phyloP scores from a whole-genome alignment of 2,113 vertebrate species.

The Eurystomus gularis region DNA sequence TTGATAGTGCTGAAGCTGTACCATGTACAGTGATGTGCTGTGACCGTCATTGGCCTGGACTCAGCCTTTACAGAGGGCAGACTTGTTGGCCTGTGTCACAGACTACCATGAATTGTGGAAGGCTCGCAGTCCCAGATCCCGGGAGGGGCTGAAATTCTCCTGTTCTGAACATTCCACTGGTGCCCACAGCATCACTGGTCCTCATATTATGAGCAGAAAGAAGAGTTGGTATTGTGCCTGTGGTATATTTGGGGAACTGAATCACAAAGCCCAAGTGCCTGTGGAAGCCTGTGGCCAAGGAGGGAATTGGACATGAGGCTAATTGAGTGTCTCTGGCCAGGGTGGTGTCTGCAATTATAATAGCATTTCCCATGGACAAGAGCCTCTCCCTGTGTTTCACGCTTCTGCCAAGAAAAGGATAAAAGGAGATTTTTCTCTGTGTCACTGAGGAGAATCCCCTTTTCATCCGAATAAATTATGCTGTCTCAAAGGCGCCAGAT shows the following conservation, averaged over 20 bases:
- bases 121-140: background rate
- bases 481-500: slow-evolving; percentile 48
- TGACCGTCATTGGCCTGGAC: background rate
- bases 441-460: slow-evolving; percentile 11
- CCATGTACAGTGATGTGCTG: background rate
- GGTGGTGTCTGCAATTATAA: background rate
- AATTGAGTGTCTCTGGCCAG: background rate
- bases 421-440: slow-evolving; percentile 32
- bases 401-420: slow-evolving; percentile 12
- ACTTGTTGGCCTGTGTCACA: background rate
- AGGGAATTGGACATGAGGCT: background rate
- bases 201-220: background rate
- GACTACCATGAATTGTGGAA: background rate
- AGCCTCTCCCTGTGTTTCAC: background rate
- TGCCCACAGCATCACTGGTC: background rate
- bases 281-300: background rate
- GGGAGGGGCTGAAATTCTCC: background rate
- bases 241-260: background rate
- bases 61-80: background rate
- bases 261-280: background rate
- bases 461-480: slow-evolving; percentile 48
- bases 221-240: background rate
- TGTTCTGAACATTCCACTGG: background rate
- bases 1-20: background rate
- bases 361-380: background rate